phyloP scores from a whole-genome alignment of 1,140 invertebrate genomes.

The Drosophila triauraria region DNA sequence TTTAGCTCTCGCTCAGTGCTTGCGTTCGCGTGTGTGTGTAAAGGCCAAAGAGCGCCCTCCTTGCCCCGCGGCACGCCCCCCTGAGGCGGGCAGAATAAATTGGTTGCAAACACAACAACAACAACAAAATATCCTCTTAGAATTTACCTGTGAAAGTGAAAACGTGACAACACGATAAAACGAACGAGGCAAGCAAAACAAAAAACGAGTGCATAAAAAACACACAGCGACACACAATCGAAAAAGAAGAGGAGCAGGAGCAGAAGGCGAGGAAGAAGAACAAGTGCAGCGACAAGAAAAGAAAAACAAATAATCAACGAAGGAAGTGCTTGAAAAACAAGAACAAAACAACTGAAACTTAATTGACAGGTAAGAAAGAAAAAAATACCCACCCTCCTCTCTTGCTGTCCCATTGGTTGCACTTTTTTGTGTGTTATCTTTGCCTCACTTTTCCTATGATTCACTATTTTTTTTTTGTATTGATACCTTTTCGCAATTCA shows the following conservation, averaged over 20 bases:
- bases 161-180: constrained; percentile 61
- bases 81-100: constrained; percentile 35
- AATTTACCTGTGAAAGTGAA: constrained; percentile 81
- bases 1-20: not conserved
- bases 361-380: constrained; percentile 31
- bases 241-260: constrained; percentile 28
- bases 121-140: constrained; percentile 49
- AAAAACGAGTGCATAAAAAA: constrained; percentile 64
- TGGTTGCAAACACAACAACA: constrained; percentile 26
- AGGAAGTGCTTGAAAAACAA: constrained; percentile 33
- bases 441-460: constrained; percentile 12
- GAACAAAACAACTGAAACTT: constrained; percentile 33
- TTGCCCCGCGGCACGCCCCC: constrained; percentile 10
- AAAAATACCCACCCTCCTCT: not conserved
- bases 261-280: constrained; percentile 35
- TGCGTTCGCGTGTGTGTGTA: constrained; percentile 23
- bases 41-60: constrained; percentile 38
- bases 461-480: constrained; percentile 20
- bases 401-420: not conserved
- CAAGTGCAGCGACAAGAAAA: constrained; percentile 38
- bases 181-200: constrained; percentile 80
- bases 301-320: constrained; percentile 42
- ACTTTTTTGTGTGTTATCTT: constrained; percentile 4
- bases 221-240: constrained; percentile 11
- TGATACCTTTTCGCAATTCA: constrained; percentile 34